phyloP scores from a whole-genome alignment of 2,797 vertebrate species.

The Phoebastria nigripes region DNA sequence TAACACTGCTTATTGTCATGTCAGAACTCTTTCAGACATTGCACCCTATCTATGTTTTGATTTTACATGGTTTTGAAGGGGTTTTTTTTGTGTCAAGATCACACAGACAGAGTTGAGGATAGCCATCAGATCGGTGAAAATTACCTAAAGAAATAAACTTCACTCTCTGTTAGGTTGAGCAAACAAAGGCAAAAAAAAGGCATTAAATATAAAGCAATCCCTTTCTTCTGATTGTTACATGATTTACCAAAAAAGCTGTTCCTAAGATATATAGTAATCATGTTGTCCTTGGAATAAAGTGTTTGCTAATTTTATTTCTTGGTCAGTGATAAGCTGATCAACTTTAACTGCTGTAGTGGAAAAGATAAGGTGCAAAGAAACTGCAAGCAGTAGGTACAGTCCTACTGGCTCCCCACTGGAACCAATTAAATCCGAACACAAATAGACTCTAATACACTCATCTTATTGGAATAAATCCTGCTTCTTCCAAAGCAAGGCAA shows the following conservation, averaged over 20 bases:
- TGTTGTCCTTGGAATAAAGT: not conserved
- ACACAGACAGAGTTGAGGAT: not conserved
- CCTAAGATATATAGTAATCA: not conserved
- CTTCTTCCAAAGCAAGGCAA: not conserved
- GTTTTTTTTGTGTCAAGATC: not conserved
- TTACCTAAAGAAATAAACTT: slow-evolving; percentile 56
- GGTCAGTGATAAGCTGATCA: not conserved
- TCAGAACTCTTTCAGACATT: not conserved
- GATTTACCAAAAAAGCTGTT: not conserved
- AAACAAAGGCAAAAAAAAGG: not conserved
- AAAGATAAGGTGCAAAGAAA: not conserved
- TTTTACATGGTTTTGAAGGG: not conserved
- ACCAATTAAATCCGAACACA: not conserved
- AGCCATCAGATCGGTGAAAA: slow-evolving; percentile 23
- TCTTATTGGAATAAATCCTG: not conserved
- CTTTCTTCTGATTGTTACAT: not conserved
- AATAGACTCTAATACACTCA: not conserved
- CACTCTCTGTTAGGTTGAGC: not conserved
- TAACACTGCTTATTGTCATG: not conserved
- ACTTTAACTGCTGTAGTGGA: not conserved
- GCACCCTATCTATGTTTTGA: not conserved
- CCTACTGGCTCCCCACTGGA: not conserved
- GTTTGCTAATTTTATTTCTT: slow-evolving; percentile 30
- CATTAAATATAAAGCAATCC: not conserved
- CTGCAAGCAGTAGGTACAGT: not conserved